These are phyloP conservation scores for Cephalopachus bancanus DNA, from an alignment of 2,797 vertebrate species.

Conservation along the genomic window DNA sequence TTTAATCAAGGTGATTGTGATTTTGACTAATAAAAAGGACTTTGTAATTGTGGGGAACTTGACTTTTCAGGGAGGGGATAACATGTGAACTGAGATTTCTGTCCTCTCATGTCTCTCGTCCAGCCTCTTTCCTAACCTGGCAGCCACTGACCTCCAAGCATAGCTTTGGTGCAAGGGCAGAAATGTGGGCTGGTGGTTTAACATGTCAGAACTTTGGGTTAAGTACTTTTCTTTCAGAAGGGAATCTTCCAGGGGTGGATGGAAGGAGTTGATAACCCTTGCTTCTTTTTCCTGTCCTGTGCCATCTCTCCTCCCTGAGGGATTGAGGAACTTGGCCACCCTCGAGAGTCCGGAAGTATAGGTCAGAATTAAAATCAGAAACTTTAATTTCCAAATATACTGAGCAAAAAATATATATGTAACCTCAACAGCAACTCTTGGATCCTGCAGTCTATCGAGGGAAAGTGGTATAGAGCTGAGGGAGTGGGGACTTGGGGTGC, in stretches of 20 bases:
- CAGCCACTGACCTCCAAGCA: background rate
- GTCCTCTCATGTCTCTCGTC: background rate
- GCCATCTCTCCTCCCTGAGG: background rate
- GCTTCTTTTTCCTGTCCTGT: background rate
- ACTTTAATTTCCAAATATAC: conserved; percentile 77
- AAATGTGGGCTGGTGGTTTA: background rate
- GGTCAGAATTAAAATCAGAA: conserved; percentile 49
- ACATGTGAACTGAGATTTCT: conserved; percentile 32
- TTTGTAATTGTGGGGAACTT: conserved; percentile 83
- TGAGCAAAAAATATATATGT: conserved; percentile 9
- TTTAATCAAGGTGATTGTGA: conserved; percentile 86
- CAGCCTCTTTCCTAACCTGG: background rate
- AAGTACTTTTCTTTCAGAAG: conserved; percentile 12
- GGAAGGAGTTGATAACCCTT: background rate
- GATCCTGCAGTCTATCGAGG: background rate
- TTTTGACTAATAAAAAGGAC: conserved; percentile 86
- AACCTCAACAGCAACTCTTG: background rate
- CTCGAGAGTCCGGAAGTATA: conserved; percentile 21
- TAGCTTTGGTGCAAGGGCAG: background rate
- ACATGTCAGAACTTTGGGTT: background rate
- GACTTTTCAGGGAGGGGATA: conserved; percentile 68
- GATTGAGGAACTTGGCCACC: background rate
- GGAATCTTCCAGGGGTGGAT: background rate
- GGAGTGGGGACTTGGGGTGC: background rate
- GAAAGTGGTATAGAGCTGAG: background rate